Conservation (phyloP, 2,797 vertebrate species). For the Sebastes taczanowskii region DNA sequence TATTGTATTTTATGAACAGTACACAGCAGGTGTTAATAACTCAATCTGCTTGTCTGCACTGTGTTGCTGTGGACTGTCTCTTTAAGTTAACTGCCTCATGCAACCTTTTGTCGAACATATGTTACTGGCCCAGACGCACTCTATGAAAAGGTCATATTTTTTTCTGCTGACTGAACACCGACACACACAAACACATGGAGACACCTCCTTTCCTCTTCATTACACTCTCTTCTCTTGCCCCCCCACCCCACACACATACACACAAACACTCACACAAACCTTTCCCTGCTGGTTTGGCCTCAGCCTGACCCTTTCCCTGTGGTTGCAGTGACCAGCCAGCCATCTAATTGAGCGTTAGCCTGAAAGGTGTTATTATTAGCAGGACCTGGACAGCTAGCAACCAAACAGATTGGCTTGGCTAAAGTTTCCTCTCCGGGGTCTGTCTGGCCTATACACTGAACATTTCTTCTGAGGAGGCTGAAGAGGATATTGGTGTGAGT, state of each 20-base stretch:
- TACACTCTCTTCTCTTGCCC: background rate
- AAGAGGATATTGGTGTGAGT: background rate
- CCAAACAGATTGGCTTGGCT: conserved; percentile 32
- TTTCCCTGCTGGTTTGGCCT: conserved; percentile 44
- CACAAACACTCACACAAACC: background rate
- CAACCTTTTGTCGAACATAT: conserved; percentile 55
- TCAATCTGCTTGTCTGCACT: background rate
- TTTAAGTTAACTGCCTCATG: conserved; percentile 32
- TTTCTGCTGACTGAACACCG: conserved; percentile 61
- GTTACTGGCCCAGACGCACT: conserved; percentile 36
- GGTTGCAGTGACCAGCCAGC: conserved; percentile 44
- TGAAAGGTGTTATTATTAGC: conserved; percentile 52
- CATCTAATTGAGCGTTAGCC: conserved; percentile 48
- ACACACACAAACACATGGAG: conserved; percentile 20
- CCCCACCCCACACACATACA: background rate
- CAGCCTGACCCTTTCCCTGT: conserved; percentile 44
- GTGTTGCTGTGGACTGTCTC: background rate
- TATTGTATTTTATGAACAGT: background rate
- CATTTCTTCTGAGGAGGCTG: background rate
- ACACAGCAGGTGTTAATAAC: background rate
- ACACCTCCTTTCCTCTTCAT: conserved; percentile 36
- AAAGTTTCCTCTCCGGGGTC: conserved; percentile 27
- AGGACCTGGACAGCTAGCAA: conserved; percentile 22
- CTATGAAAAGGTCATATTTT: conserved; percentile 61
- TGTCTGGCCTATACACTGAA: background rate